A percentile compares a stretch with the other conserved stretches of the same genome.
Evolutionary conservation across 1,140 invertebrate species (phyloP).

Genomic region (Drosophila prosaltans): DNA sequence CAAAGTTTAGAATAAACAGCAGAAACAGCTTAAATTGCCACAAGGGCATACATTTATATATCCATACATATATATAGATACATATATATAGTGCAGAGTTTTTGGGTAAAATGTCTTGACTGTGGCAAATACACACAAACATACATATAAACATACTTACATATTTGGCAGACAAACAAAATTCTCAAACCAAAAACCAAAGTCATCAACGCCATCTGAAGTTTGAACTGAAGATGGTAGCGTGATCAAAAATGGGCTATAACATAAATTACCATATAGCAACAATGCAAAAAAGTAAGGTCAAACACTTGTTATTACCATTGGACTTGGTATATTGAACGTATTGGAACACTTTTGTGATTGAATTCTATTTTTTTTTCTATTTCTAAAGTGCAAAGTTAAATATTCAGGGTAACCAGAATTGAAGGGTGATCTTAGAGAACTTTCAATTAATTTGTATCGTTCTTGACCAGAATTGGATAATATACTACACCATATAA

Average conservation of each 20-base stretch:
- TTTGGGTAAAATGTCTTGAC: constrained; percentile 37
- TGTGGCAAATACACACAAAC: neutral
- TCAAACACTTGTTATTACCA: no score
- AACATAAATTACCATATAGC: neutral
- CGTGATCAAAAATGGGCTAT: neutral
- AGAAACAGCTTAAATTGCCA: constrained; percentile 45
- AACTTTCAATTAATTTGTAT: no score
- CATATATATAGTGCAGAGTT: constrained; percentile 26
- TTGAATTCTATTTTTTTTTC: no score
- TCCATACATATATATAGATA: neutral
- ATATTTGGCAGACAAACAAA: constrained; percentile 47
- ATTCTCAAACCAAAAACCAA: constrained; percentile 33
- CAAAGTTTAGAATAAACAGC: constrained; percentile 73
- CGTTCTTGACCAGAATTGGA: no score
- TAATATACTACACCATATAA: no score
- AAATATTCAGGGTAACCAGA: no score
- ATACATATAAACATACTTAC: constrained; percentile 20
- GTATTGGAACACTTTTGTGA: no score
- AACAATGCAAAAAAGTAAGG: neutral
- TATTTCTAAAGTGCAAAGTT: no score
- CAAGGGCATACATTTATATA: constrained; percentile 25
- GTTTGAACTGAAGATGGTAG: neutral
- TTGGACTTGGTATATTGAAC: no score
- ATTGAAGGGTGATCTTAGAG: no score
- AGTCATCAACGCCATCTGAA: constrained; percentile 55